phyloP scores from a whole-genome alignment of 1,140 invertebrate genomes.

The Chironomus striatipennis region DNA sequence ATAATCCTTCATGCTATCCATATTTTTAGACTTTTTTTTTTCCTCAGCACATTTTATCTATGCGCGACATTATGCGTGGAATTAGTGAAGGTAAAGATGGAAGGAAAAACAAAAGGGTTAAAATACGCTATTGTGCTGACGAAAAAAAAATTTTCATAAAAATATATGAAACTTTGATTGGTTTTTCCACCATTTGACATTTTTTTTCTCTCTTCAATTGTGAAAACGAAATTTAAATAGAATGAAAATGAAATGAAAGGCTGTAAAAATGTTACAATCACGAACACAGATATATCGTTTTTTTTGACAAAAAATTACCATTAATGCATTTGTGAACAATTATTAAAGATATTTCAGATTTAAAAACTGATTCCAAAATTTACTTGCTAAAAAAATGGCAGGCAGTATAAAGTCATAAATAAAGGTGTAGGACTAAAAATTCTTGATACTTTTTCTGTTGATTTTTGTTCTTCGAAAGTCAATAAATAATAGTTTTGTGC shows the following conservation, averaged over 20 bases:
- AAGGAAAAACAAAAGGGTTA: background rate
- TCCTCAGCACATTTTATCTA: background rate
- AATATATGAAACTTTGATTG: conserved; percentile 18
- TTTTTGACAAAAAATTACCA: no score
- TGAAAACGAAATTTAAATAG: no score
- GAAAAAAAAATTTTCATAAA: conserved; percentile 4
- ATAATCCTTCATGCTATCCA: conserved; percentile 6
- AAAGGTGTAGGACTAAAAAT: background rate
- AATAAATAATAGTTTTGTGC: conserved; percentile 15
- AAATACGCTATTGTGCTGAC: conserved; percentile 4
- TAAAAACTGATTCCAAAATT: no score
- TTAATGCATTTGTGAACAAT: no score
- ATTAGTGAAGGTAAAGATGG: background rate
- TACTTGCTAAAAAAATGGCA: no score
- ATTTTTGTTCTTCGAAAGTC: conserved; percentile 16
- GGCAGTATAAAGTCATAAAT: no score
- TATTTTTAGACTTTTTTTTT: background rate
- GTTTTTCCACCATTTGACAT: conserved; percentile 20
- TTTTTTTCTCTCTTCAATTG: background rate
- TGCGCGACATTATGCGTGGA: conserved; percentile 2
- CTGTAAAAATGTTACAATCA: no score
- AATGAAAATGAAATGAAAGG: no score
- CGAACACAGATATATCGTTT: no score
- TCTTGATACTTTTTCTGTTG: background rate
- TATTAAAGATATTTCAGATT: no score